phyloP scores from a whole-genome alignment of 2,113 vertebrate species.

The Globicephala melas region DNA sequence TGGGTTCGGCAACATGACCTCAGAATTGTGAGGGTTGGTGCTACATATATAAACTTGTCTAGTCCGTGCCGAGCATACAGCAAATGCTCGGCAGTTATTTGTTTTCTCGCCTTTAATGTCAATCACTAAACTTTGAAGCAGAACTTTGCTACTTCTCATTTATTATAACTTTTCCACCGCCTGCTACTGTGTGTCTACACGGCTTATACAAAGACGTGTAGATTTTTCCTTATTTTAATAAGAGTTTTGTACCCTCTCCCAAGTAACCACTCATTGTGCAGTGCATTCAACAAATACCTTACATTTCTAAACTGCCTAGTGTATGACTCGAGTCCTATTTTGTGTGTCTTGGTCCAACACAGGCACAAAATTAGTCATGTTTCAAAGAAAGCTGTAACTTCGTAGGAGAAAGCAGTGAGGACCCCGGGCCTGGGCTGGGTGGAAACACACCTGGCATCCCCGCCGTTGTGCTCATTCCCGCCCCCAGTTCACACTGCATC shows the following conservation, averaged over 20 bases:
- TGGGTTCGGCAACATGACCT: not conserved
- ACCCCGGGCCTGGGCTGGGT: accelerated
- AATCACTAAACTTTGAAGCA: not conserved
- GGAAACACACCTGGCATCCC: not conserved
- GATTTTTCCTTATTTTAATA: not conserved
- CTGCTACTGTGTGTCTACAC: not conserved
- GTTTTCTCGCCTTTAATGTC: not conserved
- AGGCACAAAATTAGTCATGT: not conserved
- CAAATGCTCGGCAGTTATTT: not conserved
- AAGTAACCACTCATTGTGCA: not conserved
- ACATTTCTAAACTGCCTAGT: not conserved
- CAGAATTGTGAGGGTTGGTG: not conserved
- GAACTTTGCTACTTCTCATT: not conserved
- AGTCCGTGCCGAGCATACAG: not conserved
- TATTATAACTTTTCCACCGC: not conserved
- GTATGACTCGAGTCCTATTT: not conserved
- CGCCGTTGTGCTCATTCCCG: accelerated
- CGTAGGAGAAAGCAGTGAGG: not conserved
- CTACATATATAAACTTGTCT: not conserved
- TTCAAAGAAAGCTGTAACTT: not conserved
- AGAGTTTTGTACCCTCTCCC: not conserved
- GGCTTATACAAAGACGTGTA: not conserved
- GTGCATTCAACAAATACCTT: not conserved
- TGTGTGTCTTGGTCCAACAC: not conserved
- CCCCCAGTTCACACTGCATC: too few relatives aligned